Conservation (phyloP, 2,113 vertebrate genomes). For the Heterotis niloticus region DNA sequence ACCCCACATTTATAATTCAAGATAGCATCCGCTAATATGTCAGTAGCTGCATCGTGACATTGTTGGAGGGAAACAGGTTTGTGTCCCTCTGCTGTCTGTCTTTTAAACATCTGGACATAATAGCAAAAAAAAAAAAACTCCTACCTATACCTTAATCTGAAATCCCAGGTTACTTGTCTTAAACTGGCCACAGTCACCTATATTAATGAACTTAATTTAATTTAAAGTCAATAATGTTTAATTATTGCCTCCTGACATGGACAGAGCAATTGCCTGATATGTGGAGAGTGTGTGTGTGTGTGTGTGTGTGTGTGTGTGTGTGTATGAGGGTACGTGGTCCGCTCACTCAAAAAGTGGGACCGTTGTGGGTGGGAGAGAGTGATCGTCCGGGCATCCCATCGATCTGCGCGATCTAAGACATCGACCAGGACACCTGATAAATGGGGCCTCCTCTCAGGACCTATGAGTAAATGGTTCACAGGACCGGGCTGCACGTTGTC, state of each 20-base stretch:
- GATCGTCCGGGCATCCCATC: conserved; percentile 70
- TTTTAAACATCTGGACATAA: conserved; percentile 24
- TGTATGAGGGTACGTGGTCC: conserved; percentile 54
- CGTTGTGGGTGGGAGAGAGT: conserved; percentile 62
- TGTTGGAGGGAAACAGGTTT: conserved; percentile 51
- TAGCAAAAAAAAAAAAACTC: conserved; percentile 27
- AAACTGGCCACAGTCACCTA: conserved; percentile 63
- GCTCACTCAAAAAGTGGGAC: conserved; percentile 56
- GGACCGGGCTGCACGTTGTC: conserved; percentile 75
- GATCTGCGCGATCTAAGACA: conserved; percentile 66
- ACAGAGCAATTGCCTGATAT: conserved; percentile 84
- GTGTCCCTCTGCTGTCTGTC: conserved; percentile 51
- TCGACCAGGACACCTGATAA: conserved; percentile 74
- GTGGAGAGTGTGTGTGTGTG: conserved; percentile 66
- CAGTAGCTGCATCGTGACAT: conserved; percentile 50
- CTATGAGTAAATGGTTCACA: conserved; percentile 78
- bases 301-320: conserved; percentile 64
- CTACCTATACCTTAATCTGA: conserved; percentile 34
- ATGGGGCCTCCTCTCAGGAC: conserved; percentile 66
- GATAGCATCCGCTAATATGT: conserved; percentile 50
- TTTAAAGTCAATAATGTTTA: conserved; percentile 98
- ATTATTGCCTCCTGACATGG: conserved; percentile 98
- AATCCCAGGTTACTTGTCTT: conserved; percentile 36
- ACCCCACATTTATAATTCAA: conserved; percentile 52
- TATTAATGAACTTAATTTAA: conserved; percentile 99